Base-by-base conservation (phyloP, 1,140 invertebrate species). In the Drosophila leontia region DNA sequence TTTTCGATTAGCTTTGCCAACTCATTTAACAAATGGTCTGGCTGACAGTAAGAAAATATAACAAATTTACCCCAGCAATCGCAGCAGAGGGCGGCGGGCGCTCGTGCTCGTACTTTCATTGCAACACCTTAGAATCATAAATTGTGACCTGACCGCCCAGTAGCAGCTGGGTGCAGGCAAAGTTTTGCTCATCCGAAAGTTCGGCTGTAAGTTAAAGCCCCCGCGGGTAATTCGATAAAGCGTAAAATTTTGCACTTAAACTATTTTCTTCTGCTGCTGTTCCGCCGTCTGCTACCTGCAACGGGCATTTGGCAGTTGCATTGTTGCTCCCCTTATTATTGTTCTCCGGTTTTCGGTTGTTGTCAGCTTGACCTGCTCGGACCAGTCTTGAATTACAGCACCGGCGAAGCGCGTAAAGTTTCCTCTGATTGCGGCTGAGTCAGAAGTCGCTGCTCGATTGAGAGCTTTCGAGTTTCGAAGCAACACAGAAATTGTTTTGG, bases 211-310 rank as follows among this genome's bases (percentile, higher is more conserved):
- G 85, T 90, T 90, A 85, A 90, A 85, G 85, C 77, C 80, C 86
- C 87, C 86, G 86, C 86, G 86, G 86, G 86, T 91, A 91, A 91
- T 91, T 91, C 82, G 86, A 91, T 91, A 91, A 91, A 91, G 82
- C 86, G 86, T 91, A 91, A 91, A 91, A 91, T 91, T 91, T 86
- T 91, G 86, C 86, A 86, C 86, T 91, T 86, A 82, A 91, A 91
- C 85, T 90, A 91, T 91, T 90, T 90, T 88, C 75, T 51, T 34
- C 48, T 42, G 48, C 41, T 58, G 61, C 55, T 19, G 39, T n/a
- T 50, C 26, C 2, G 23, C 26, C 13, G 23, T 26, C 9, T 29
- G 12, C 53, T 13, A n/a, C n/a, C 19, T 37, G 41, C 29, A 19
- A n/a, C 61, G 67, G 76, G 67, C 67, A 78, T 80, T 85, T 78